Conservation (phyloP, 2,797 vertebrate genomes). For the Platyrinchus mystaceus region DNA sequence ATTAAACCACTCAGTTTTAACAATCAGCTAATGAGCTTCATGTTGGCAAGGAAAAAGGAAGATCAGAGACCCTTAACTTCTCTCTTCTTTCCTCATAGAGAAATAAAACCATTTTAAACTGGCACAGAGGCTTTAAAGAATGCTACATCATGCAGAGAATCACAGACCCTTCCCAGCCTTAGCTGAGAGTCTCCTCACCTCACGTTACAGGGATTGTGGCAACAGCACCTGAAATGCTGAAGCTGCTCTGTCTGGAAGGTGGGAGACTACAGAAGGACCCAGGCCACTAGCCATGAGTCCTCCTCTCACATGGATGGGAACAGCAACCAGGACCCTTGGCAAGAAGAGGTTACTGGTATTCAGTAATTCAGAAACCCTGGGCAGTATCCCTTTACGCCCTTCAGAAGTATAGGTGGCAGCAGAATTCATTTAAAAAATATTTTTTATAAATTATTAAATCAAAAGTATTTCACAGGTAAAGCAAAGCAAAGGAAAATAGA, state of each 20-base stretch:
- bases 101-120: neutral
- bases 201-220: rapidly evolving
- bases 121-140: neutral
- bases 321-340: neutral
- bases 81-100: neutral
- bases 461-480: neutral
- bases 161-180: neutral
- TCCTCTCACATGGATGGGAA: neutral
- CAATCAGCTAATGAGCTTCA: neutral
- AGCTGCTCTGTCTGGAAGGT: neutral
- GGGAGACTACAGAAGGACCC: neutral
- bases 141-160: neutral
- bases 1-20: neutral
- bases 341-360: neutral
- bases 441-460: neutral
- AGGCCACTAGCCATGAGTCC: neutral
- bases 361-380: neutral
- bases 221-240: neutral
- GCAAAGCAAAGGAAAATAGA: neutral
- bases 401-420: neutral
- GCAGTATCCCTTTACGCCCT: neutral
- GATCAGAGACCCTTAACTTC: neutral
- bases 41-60: neutral
- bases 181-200: neutral
- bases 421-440: neutral